Evolutionary conservation across 2,113 vertebrate species (phyloP), one percentile per base, ranked within the genome.

Genomic region (Delphinapterus leucas): DNA sequence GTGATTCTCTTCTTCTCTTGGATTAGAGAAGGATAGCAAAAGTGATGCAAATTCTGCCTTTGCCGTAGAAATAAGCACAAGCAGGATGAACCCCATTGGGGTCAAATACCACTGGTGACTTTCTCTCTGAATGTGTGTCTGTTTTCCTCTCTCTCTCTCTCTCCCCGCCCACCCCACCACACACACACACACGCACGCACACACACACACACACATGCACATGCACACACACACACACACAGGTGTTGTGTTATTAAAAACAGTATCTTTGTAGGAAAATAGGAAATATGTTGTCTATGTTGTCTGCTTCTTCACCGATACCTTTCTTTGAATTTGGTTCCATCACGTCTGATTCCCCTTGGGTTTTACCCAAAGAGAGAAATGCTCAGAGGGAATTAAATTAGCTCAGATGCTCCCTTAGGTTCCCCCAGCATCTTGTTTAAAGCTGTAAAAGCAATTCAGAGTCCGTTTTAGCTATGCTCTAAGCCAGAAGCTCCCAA

Each of bases 381-480:
- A 92, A 80, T 41, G 55, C 84, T 63, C 49, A 79, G 60, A 76
- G 5, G 17, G 21, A 58, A 81, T 38, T 17, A 70, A 84, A 77
- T 31, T 67, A 84, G 85, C 18, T 73, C 74, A 76, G 36, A n/a
- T 65, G 41, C 77, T 60, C 76, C 68, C 15, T 90, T 28, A 11
- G 18, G 14, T 38, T 55, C 9, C 20, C 23, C 17, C 5, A 31
- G 31, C 47, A 80, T 81, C 76, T 90, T 88, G 31, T 60, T 85
- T 94, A 47, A 95, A 93, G 61, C 88, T 93, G 21, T 31, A 60
- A 79, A 84, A 81, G n/a, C 49, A 58, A 41, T 61, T 92, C 44
- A 60, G 83, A n/a, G 21, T 28, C 41, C 28, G 5, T 36, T 53
- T 31, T 10, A 81, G 53, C 73, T 9, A 36, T 17, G 28, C 33